Base-by-base conservation (phyloP, 2,797 vertebrate genomes). In the Cossypha caffra region DNA sequence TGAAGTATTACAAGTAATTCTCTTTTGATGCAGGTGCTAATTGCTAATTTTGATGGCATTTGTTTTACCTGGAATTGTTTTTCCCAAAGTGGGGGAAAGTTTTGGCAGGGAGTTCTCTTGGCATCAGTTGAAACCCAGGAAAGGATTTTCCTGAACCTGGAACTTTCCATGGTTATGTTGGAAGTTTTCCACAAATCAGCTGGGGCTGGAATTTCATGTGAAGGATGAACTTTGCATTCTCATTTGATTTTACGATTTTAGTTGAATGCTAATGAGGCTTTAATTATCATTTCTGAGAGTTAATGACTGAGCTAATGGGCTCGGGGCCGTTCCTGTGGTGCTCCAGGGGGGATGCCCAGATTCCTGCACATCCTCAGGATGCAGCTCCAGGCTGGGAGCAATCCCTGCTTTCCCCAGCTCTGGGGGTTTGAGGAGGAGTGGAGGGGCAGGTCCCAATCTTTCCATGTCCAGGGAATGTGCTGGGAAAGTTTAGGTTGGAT, bases 151-250 rank as follows among this genome's bases (percentile, higher is more conserved):
- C 25, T 51, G 23, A 14, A 23, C 21, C 1, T 24, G 11, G 33
- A n/a, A 23, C 11, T 72, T 78, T 1, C 3, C 0, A 0, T 35
- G 63, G n/a, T 17, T 8, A 1, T 25, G 8, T 15, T 19, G 38
- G 66, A 78, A 31, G 4, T 8, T 58, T 43, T 26, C 25, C 26
- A 2, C 35, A 8, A 8, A 6, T 5, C 7, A 1, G 0, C 21
- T 11, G 55, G 37, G 33, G 35, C 55, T 87, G 61, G 28, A 64
- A n/a, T 31, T 10, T 43, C 45, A 0, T 6, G 54, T 0, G 15
- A 23, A 69, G 51, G 42, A 1, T 3, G 37, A 42, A 33, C 45
- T 62, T 61, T 38, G 17, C 38, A 1, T 37, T 75, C n/a, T 50
- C 29, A 0, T 80, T 75, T 38, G 14, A 5, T 51, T 47, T 50